Conservation (phyloP, 2,113 vertebrate genomes). For the Platycercus adscitus region DNA sequence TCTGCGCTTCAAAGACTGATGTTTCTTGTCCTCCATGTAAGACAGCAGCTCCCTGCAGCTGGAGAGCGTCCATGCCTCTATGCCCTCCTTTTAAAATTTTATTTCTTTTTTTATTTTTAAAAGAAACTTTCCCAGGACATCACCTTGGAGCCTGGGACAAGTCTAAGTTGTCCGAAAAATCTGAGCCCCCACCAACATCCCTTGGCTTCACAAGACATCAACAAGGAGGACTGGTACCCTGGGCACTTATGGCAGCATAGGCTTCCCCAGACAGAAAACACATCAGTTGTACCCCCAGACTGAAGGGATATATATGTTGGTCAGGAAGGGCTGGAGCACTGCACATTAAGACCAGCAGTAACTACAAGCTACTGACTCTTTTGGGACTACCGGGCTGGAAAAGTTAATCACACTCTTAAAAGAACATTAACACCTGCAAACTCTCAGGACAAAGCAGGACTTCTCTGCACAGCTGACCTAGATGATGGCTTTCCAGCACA, state of each 20-base stretch:
- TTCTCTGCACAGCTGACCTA: not conserved
- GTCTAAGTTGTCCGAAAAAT: not conserved
- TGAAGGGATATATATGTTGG: not conserved
- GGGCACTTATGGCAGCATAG: not conserved
- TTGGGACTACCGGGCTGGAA: not conserved
- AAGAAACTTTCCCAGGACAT: not conserved
- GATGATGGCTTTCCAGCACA: not conserved
- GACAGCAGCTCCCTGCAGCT: not conserved
- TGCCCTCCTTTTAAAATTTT: not conserved
- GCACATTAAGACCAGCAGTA: not conserved
- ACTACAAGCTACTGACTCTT: not conserved
- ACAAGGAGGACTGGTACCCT: not conserved
- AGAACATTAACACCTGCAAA: not conserved
- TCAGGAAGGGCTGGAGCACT: not conserved
- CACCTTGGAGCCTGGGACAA: not conserved
- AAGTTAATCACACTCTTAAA: not conserved
- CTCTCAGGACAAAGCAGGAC: not conserved
- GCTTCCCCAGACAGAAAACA: not conserved
- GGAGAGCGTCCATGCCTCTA: not conserved
- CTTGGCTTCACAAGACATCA: not conserved
- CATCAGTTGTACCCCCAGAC: not conserved
- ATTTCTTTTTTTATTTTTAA: not conserved
- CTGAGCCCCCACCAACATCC: fast-evolving
- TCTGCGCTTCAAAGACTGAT: not conserved
- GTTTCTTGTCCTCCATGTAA: not conserved